Evolutionary conservation across 2,888 invertebrate genomes (phyloP).

Genomic region (Pachliopta kotzebuea): DNA sequence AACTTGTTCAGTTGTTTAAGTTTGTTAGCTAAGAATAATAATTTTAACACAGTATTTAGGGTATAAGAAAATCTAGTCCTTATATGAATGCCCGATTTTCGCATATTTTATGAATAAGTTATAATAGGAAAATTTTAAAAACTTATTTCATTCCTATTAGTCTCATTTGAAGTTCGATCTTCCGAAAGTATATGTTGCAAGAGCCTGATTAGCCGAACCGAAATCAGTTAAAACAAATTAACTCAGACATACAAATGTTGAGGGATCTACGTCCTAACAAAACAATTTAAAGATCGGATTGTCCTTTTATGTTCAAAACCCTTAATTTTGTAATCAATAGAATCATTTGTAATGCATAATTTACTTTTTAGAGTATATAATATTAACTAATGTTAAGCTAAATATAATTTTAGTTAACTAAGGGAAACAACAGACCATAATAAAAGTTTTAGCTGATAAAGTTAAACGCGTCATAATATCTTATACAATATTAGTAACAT

Average conservation of each 20-base stretch:
- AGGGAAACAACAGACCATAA: too few relatives aligned
- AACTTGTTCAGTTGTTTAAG: too few relatives aligned
- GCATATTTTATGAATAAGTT: not conserved
- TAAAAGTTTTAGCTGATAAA: too few relatives aligned
- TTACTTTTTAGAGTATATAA: too few relatives aligned
- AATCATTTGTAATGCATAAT: not conserved
- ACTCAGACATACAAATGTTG: conserved; percentile 55
- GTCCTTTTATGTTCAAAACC: conserved; percentile 18
- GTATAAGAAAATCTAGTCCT: too few relatives aligned
- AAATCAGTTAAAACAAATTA: conserved; percentile 56
- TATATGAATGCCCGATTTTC: not conserved
- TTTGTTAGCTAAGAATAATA: too few relatives aligned
- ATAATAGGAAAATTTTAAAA: too few relatives aligned
- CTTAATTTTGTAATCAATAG: not conserved
- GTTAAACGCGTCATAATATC: too few relatives aligned
- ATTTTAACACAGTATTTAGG: too few relatives aligned
- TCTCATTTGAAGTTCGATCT: not conserved
- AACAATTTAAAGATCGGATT: conserved; percentile 53
- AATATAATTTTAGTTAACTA: too few relatives aligned
- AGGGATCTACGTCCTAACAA: conserved; percentile 66
- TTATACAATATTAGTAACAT: too few relatives aligned
- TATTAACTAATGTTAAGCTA: too few relatives aligned
- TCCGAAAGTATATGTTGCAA: conserved; percentile 39
- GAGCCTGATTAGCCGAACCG: conserved; percentile 48
- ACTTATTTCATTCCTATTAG: not conserved